Base-by-base conservation (phyloP, 1,140 invertebrate species). In the Lasioglossum baleicum region DNA sequence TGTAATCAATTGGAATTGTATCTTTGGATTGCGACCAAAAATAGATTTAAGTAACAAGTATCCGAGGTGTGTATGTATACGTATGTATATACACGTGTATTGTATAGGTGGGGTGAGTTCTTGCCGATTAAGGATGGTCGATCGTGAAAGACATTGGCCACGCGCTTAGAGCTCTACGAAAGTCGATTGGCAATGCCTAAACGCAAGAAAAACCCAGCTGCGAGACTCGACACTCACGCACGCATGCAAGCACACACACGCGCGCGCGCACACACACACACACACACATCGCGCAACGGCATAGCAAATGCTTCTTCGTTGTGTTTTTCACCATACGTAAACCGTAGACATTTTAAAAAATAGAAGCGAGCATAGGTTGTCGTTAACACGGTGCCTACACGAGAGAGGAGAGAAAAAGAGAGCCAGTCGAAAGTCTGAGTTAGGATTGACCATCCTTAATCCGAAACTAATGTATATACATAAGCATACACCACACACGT, bases 41-140 rank as follows among this genome's bases (percentile, higher is more conserved):
- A 89, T 88, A 89, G 85, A 82, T 88, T 89, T 86, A 82, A 88
- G 81, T 88, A 83, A 86, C 77, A 77, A 58, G 74, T 74, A 56
- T 53, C 6, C 51, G 5, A 15, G 8, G 44, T 48, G 51, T 53
- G 6, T 53, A 20, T 53, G 51, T 53, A 17, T 53, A 20, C 17
- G 17, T 53, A 20, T 53, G 51, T 53, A 20, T 53, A 20, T 53
- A 17, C 17, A 17, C 17, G 51, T 75, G n/a, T 58, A 20, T 61
- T 35, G 35, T 35, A 66, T 83, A 86, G 82, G 82, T 86, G 84
- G 75, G 80, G 77, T 75, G 60, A 22, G 17, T 79, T 77, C 26
- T 48, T 48, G 44, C 74, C 77, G 64, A 82, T 83, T 67, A 87
- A 87, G 82, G 69, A 86, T 84, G 82, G 78, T 86, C 84, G 78